Base-by-base conservation (phyloP, 2,888 invertebrate genomes). In the Alsophila aescularia region DNA sequence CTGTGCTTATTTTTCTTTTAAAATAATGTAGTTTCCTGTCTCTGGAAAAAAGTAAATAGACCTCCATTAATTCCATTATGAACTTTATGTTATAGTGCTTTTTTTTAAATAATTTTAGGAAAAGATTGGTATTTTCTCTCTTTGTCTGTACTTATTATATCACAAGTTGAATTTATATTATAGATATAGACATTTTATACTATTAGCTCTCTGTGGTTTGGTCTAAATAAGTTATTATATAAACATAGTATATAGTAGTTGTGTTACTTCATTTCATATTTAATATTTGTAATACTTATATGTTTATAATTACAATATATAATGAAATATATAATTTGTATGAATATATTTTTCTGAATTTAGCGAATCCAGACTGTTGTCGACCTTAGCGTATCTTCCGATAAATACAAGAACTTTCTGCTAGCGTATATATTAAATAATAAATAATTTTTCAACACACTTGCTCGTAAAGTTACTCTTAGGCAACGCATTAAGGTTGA, bases 91-190 rank as follows among this genome's bases (percentile, higher is more conserved):
- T n/a, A n/a, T n/a, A n/a, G n/a, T 27, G 27, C 2, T 27, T 7
- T 7, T 8, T 29, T 29, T 29, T 29, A 9, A 8, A 10, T 18
- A 12, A 12, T 21, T 27, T 24, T 39, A 24, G 10, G n/a, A 24
- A 14, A 27, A 27, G 2, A 13, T 10, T 16, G 24, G 24, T 24
- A 0, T 29, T 45, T 32, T 37, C 27, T 48, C 21, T 37, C 50
- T 18, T 35, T 41, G 34, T 13, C 12, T 49, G 29, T 34, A 31
- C 12, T 39, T 29, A 44, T 21, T 36, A 36, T 53, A 53, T 45
- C 29, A 31, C 18, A 32, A 52, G 31, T 41, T 55, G 77, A 79
- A 84, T 83, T 83, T 82, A 82, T 78, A 81, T 66, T 64, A 62
- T 67, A 72, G 68, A 67, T 56, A 47, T 39, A 54, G 37, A 14